A percentile compares a stretch with the other conserved stretches of the same genome.
These are phyloP conservation scores for Eremobia ochroleuca DNA, from an alignment of 2,888 invertebrate species.

Conservation along the genomic window DNA sequence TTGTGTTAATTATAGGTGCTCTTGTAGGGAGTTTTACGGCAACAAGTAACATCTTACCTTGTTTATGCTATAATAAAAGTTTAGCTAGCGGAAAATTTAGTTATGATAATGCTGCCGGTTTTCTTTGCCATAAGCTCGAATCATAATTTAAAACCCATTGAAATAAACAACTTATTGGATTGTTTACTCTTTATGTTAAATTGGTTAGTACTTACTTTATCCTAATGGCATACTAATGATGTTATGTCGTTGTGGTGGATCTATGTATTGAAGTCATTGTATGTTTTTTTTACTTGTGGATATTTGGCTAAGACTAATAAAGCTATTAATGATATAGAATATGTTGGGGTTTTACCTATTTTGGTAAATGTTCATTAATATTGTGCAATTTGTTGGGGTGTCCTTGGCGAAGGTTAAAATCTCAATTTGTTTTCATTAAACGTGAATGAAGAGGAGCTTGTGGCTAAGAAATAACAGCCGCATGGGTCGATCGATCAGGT, in stretches of 20 bases:
- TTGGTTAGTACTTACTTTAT: neutral
- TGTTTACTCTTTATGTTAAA: conserved; percentile 8
- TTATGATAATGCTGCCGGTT: neutral
- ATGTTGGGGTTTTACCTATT: neutral
- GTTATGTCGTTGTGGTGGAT: neutral
- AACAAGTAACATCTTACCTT: neutral
- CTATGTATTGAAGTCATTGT: neutral
- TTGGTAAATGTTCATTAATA: neutral
- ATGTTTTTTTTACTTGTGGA: conserved; percentile 1
- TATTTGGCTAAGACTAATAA: conserved; percentile 14
- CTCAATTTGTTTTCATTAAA: neutral
- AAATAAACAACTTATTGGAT: neutral
- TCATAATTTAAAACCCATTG: neutral
- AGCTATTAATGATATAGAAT: neutral
- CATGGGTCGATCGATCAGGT: too few species aligned
- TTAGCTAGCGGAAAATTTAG: neutral
- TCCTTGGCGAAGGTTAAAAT: neutral
- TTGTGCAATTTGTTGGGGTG: neutral
- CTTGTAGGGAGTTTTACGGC: neutral
- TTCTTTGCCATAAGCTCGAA: neutral
- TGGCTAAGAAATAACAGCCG: too few species aligned
- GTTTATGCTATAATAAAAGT: neutral
- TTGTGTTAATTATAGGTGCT: neutral
- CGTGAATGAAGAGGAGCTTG: too few species aligned
- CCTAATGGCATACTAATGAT: conserved; percentile 8